A percentile compares a stretch with the other conserved stretches of the same genome.
phyloP scores from a whole-genome alignment of 2,888 invertebrate genomes.

The Aspidiotus rigidus region DNA sequence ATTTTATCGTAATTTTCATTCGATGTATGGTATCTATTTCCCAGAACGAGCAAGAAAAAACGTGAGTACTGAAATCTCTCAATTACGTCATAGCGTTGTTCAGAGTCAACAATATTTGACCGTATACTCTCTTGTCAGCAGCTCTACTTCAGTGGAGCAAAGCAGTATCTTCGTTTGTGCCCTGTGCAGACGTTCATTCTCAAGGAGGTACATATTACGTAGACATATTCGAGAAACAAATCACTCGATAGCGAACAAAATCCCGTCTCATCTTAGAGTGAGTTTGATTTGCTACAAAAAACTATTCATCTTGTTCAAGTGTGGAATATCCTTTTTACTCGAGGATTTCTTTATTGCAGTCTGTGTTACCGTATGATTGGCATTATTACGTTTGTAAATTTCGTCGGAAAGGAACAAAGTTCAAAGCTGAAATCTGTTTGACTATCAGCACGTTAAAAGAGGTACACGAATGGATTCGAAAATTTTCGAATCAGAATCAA shows the following conservation, averaged over 20 bases:
- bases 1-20: background rate
- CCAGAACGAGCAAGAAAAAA: background rate
- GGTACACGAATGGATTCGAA: background rate
- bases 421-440: constrained; percentile 2
- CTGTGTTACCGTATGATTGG: background rate
- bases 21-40: background rate
- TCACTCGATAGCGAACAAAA: background rate
- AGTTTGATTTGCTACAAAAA: background rate
- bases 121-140: background rate
- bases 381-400: background rate
- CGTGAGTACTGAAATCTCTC: background rate
- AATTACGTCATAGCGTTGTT: too few relatives aligned
- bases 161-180: background rate
- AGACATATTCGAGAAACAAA: background rate
- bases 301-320: background rate
- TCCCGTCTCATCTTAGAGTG: background rate
- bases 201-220: background rate
- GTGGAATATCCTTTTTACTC: background rate
- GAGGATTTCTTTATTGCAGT: background rate
- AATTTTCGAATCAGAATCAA: background rate
- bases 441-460: background rate
- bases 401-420: background rate
- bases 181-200: background rate
- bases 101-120: too few relatives aligned
- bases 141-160: background rate